These are phyloP conservation scores for Chionis minor DNA, from an alignment of 2,113 vertebrate species.

Conservation along the genomic window DNA sequence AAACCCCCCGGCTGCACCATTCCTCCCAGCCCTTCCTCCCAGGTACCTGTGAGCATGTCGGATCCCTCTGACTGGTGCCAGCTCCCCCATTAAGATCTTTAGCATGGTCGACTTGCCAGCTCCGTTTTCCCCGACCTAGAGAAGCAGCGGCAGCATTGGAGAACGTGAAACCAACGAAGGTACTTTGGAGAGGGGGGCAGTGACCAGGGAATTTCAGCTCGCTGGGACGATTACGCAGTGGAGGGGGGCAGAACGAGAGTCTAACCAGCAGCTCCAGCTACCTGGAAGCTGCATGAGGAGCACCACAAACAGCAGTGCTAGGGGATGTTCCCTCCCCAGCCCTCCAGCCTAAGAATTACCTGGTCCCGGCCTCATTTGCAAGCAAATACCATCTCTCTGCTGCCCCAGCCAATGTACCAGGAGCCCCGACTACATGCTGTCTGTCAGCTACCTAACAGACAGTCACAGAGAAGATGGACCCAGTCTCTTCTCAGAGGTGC, in stretches of 20 bases:
- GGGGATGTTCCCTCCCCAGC: not conserved
- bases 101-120: slow-evolving; percentile 95
- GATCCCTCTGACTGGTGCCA: slow-evolving; percentile 86
- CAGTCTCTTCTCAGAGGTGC: not conserved
- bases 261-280: not conserved
- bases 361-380: not conserved
- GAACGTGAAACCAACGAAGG: not conserved
- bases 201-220: not conserved
- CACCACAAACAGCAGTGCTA: not conserved
- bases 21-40: not conserved
- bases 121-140: slow-evolving; percentile 94
- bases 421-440: not conserved
- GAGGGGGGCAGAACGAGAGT: not conserved
- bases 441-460: not conserved
- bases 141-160: slow-evolving; percentile 6
- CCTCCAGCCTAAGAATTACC: not conserved
- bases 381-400: not conserved
- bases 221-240: not conserved
- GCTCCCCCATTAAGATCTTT: slow-evolving; percentile 94
- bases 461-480: not conserved
- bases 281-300: not conserved
- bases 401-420: not conserved
- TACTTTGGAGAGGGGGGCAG: rapidly evolving
- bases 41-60: slow-evolving; percentile 90
- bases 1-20: not conserved